A percentile compares a stretch with the other conserved stretches of the same genome.
phyloP scores from a whole-genome alignment of 2,797 vertebrate species.

The Masticophis lateralis region DNA sequence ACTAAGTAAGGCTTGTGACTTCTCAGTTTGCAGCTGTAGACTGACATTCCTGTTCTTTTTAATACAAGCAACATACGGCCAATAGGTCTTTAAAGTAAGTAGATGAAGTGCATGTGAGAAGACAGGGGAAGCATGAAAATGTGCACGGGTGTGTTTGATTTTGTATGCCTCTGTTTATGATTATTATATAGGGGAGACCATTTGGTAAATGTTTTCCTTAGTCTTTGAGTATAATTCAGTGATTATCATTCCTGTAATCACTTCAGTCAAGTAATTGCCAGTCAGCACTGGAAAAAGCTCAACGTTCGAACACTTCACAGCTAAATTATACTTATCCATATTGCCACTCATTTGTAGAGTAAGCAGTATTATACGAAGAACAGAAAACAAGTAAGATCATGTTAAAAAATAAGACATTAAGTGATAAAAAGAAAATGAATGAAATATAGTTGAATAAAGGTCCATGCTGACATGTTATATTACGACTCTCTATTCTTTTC shows the following conservation, averaged over 20 bases:
- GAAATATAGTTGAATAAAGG: not conserved
- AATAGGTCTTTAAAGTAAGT: not conserved
- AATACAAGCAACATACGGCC: not conserved
- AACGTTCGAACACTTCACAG: not conserved
- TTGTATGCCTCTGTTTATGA: not conserved
- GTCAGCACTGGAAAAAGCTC: not conserved
- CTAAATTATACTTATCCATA: not conserved
- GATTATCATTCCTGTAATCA: not conserved
- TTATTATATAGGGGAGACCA: not conserved
- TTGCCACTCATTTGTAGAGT: not conserved
- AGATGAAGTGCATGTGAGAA: not conserved
- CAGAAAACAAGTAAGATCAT: not conserved
- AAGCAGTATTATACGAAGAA: not conserved
- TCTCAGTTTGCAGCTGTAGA: slow-evolving; percentile 4
- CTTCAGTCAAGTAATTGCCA: not conserved
- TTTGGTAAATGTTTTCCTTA: not conserved
- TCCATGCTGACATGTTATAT: not conserved
- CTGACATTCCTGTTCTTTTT: slow-evolving; percentile 18
- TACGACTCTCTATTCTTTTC: not conserved
- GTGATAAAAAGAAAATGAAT: not conserved
- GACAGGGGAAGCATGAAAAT: not conserved
- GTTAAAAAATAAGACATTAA: not conserved
- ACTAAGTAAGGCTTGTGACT: not conserved
- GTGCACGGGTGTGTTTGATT: not conserved
- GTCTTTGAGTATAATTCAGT: not conserved